Evolutionary conservation across 2,797 vertebrate species (phyloP).

Genomic region (Thamnophis elegans): DNA sequence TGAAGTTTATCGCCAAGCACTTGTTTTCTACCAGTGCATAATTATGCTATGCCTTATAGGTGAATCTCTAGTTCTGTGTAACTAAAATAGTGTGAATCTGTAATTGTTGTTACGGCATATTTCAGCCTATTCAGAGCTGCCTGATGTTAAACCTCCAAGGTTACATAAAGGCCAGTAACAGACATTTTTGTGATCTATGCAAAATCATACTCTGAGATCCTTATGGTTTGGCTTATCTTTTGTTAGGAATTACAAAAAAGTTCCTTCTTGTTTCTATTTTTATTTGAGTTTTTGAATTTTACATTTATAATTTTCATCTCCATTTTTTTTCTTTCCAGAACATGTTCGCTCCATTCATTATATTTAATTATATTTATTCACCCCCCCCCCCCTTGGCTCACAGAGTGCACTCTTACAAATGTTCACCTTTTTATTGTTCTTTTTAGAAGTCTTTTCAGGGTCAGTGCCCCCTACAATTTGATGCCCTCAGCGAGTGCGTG

Average conservation of each 20-base stretch:
- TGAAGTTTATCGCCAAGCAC: not conserved
- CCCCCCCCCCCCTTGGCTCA: not conserved
- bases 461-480: not conserved
- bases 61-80: not conserved
- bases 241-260: not conserved
- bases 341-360: not conserved
- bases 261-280: not conserved
- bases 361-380: not conserved
- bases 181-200: not conserved
- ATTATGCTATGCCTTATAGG: not conserved
- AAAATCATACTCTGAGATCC: not conserved
- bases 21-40: not conserved
- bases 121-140: not conserved
- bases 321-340: not conserved
- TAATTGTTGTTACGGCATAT: not conserved
- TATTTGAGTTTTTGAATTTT: not conserved
- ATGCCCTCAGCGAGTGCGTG: not conserved
- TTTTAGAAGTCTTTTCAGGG: not conserved
- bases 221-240: not conserved
- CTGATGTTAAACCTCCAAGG: not conserved
- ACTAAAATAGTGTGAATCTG: not conserved
- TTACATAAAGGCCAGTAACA: not conserved
- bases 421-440: not conserved
- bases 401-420: not conserved
- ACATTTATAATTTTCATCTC: not conserved